Conservation (phyloP, 2,888 invertebrate genomes). For the Drosophila anceps region DNA sequence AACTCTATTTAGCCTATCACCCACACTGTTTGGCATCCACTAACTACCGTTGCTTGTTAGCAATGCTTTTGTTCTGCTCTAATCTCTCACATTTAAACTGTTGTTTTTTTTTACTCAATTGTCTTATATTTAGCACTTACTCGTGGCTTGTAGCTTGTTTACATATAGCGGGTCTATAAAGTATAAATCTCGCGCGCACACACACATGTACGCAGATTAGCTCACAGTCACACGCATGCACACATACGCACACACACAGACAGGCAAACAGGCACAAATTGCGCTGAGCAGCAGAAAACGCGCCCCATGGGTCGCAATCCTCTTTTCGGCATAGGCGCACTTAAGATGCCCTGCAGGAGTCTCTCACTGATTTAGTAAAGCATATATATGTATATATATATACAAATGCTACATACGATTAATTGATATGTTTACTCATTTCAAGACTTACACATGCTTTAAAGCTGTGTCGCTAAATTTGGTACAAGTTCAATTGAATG, state of each 20-base stretch:
- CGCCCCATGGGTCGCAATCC: conserved; percentile 39
- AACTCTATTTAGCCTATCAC: conserved; percentile 19
- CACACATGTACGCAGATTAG: conserved; percentile 21
- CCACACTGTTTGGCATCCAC: conserved; percentile 28
- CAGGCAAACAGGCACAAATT: conserved; percentile 2
- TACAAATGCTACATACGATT: too few relatives aligned
- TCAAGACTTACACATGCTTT: neutral
- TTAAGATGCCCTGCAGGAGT: conserved; percentile 17
- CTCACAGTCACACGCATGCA: conserved; percentile 18
- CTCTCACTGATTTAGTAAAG: too few relatives aligned
- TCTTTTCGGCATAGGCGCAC: conserved; percentile 5
- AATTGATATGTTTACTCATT: neutral
- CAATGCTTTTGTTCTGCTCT: conserved; percentile 1
- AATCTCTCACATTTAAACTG: conserved; percentile 29
- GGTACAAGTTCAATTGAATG: neutral
- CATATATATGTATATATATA: too few relatives aligned
- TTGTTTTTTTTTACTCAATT: conserved; percentile 3
- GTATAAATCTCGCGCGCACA: conserved; percentile 25
- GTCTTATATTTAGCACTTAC: conserved; percentile 40
- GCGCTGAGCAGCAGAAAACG: conserved; percentile 30
- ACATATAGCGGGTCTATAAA: conserved; percentile 8
- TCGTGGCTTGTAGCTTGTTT: conserved; percentile 24
- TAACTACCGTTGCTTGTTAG: conserved; percentile 19
- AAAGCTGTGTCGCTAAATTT: neutral
- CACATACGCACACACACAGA: conserved; percentile 13